phyloP scores from a whole-genome alignment of 37 sponge, comb jelly and placozoan species.

The Spongia lamella region DNA sequence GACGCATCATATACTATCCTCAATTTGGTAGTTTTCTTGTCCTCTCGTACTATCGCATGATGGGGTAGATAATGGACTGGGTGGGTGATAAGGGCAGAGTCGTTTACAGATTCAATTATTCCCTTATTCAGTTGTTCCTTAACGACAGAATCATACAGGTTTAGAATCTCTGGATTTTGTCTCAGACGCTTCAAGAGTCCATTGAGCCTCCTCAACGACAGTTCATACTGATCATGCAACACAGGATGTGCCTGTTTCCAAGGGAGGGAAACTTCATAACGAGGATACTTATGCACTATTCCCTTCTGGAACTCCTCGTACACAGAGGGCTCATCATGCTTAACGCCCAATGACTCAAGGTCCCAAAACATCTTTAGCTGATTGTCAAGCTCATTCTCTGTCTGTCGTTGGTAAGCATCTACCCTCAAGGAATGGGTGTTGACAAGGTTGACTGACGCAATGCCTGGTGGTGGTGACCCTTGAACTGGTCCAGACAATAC shows the following conservation, averaged over 20 bases:
- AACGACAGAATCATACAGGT: constrained; percentile 4
- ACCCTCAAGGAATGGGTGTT: too few species aligned
- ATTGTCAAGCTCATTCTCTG: constrained; percentile 1
- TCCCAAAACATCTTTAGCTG: constrained; percentile 4
- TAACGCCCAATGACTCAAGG: constrained; percentile 20
- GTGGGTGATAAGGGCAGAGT: too few species aligned
- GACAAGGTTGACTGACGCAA: too few species aligned
- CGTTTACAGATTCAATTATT: constrained; percentile 6
- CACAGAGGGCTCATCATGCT: neutral
- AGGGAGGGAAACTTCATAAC: constrained; percentile 4
- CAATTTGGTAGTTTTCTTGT: constrained; percentile 3
- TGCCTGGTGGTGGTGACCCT: too few species aligned
- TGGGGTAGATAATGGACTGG: constrained; percentile 28
- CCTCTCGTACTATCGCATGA: constrained; percentile 12
- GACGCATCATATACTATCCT: neutral
- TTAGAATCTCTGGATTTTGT: neutral
- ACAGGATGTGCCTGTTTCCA: constrained; percentile 11
- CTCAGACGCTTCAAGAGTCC: neutral
- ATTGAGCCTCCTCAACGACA: neutral
- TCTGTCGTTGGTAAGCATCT: too few species aligned
- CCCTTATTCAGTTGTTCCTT: constrained; percentile 14
- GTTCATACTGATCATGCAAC: neutral
- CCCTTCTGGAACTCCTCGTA: neutral
- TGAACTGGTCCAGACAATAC: neutral
- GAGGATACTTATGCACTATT: neutral